Evolutionary conservation across 2,113 vertebrate species (phyloP), one percentile per base, ranked within the genome.

Genomic region (Crotalus helleri): DNA sequence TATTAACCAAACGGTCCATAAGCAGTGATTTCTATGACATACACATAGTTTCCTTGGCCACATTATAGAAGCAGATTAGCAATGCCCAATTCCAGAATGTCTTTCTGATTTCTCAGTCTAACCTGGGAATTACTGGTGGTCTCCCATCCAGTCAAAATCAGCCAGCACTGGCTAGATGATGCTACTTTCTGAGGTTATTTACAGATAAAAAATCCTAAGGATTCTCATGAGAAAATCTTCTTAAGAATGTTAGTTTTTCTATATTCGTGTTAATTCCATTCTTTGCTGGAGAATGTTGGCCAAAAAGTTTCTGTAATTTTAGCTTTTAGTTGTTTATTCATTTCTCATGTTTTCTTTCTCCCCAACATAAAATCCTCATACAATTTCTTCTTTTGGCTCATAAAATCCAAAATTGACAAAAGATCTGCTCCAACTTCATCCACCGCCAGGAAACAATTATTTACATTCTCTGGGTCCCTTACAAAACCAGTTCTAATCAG

Each of bases 301-400:
- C 61, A 81, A 89, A 81, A 53, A 81, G 64, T 69, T 54, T 85
- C 39, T 81, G 53, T 46, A 85, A 89, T 85, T 9, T 89, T 44
- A 81, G 87, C 64, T 89, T 51, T 87, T 87, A 53, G 44, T 53
- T 92, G 44, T 69, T 92, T n/a, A 39, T 91, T 91, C 51, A n/a
- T 51, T 51, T 87, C 86, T 81, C 44, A 53, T 58, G 15, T 89
- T 23, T 89, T 26, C 33, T 19, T 85, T 29, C 81, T 46, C 5
- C n/a, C 74, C 7, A 33, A 21, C 17, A 81, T 15, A 92, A 89
- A 92, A 92, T 89, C 87, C 91, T 89, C 61, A 89, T 74, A 92
- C 57, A 57, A 81, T 92, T 89, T 92, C 39, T 19, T 85, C 33
- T 92, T 26, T 92, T 89, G 15, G 61, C 55, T 92, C 61, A 55